A percentile compares a stretch with the other conserved stretches of the same genome.
Evolutionary conservation across 1,140 invertebrate species (phyloP).

Genomic region (Pseudobourletiella spinata): DNA sequence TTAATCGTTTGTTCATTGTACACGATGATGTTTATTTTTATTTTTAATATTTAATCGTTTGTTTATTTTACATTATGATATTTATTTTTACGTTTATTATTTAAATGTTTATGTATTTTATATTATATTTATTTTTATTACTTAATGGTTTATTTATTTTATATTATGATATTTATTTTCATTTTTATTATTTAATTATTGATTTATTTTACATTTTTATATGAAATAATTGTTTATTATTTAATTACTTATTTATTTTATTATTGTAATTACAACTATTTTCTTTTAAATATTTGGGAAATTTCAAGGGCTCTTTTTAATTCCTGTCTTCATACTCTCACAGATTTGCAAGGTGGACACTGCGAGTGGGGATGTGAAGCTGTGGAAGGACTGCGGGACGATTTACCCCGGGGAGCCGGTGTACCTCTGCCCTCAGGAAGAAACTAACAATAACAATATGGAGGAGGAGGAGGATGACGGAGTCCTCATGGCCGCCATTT

Average conservation of each 20-base stretch:
- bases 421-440: conserved; percentile 38
- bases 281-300: background rate
- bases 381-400: conserved; percentile 38
- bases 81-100: background rate
- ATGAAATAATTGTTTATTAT: background rate
- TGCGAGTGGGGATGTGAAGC: conserved; percentile 36
- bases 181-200: background rate
- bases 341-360: conserved; percentile 42
- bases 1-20: conserved; percentile 1
- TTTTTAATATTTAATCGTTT: background rate
- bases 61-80: background rate
- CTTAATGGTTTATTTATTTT: too few relatives aligned
- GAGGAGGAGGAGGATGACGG: conserved; percentile 41
- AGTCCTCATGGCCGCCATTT: conserved; percentile 34
- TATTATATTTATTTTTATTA: background rate
- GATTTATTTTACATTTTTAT: background rate
- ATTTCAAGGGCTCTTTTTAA: background rate
- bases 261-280: background rate
- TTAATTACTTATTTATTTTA: background rate
- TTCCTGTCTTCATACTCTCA: background rate
- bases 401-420: conserved; percentile 39
- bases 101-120: background rate
- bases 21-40: background rate
- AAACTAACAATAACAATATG: background rate
- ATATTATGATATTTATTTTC: too few relatives aligned